phyloP scores from a whole-genome alignment of 2,797 vertebrate genomes.

The Anniella stebbinsi region DNA sequence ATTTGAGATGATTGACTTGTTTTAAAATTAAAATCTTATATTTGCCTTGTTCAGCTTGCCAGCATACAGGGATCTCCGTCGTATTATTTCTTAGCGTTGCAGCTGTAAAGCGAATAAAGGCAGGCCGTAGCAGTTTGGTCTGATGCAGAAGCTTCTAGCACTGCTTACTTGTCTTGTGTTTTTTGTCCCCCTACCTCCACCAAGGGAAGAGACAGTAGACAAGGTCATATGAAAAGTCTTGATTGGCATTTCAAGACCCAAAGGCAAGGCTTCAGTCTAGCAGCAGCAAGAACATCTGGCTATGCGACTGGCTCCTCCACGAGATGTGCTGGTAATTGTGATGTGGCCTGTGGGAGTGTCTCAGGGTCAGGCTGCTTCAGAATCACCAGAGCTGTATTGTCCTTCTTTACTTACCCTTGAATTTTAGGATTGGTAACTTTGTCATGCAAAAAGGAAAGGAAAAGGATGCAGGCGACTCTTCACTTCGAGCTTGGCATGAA shows the following conservation, averaged over 20 bases:
- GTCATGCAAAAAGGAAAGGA: background rate
- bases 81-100: background rate
- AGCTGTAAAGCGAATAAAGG: slow-evolving; percentile 17
- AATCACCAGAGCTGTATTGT: slow-evolving; percentile 24
- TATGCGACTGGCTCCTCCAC: slow-evolving; percentile 7
- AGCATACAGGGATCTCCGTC: background rate
- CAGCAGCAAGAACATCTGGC: slow-evolving; percentile 11
- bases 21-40: background rate
- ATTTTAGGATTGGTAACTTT: slow-evolving; percentile 10
- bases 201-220: background rate
- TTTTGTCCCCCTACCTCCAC: background rate
- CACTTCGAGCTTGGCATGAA: background rate
- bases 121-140: background rate
- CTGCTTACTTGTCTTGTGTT: background rate
- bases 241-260: slow-evolving; percentile 36
- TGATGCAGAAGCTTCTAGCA: background rate
- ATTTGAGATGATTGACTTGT: background rate
- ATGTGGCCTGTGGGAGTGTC: slow-evolving; percentile 30
- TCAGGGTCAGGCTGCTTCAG: slow-evolving; percentile 14
- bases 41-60: slow-evolving; percentile 1
- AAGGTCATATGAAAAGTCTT: slow-evolving; percentile 15
- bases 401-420: slow-evolving; percentile 22
- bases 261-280: slow-evolving; percentile 31
- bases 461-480: background rate
- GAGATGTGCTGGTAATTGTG: slow-evolving; percentile 6